Percentiles rank a stretch among this genome's conserved stretches.
phyloP scores from a whole-genome alignment of 2,113 vertebrate species.

The Procavia capensis region DNA sequence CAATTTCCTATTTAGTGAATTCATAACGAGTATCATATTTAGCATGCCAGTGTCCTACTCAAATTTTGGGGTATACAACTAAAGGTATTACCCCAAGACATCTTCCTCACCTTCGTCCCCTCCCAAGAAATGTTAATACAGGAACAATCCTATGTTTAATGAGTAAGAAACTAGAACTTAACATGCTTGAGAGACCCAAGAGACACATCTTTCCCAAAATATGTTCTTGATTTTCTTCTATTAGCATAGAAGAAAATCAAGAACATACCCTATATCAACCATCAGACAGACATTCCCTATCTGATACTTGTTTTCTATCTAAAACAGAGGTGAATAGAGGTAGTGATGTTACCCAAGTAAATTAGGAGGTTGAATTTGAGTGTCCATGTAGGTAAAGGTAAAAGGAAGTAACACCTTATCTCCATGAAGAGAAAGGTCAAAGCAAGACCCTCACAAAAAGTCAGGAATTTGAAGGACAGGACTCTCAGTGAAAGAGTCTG shows the following conservation, averaged over 20 bases:
- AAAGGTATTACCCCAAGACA: neutral
- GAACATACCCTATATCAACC: neutral
- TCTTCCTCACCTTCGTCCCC: neutral
- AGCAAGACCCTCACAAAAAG: neutral
- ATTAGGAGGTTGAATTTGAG: neutral
- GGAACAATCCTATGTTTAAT: neutral
- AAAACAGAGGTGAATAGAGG: neutral
- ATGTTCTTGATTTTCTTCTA: slow-evolving; percentile 5
- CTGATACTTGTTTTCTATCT: neutral
- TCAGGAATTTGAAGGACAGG: neutral
- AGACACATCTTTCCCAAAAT: neutral
- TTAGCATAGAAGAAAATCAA: too few species aligned
- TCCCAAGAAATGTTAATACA: neutral
- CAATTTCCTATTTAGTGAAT: slow-evolving; percentile 14
- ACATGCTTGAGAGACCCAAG: slow-evolving; percentile 7
- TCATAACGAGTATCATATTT: neutral
- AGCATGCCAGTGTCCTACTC: neutral
- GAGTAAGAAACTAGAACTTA: slow-evolving; percentile 19
- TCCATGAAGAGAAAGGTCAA: neutral
- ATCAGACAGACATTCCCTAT: neutral
- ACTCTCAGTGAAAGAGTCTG: neutral
- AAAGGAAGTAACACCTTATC: neutral
- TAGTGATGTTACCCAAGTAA: neutral
- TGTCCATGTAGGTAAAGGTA: neutral
- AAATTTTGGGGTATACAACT: neutral